Conservation (phyloP, 2,888 invertebrate genomes). For the Rhingia rostrata region DNA sequence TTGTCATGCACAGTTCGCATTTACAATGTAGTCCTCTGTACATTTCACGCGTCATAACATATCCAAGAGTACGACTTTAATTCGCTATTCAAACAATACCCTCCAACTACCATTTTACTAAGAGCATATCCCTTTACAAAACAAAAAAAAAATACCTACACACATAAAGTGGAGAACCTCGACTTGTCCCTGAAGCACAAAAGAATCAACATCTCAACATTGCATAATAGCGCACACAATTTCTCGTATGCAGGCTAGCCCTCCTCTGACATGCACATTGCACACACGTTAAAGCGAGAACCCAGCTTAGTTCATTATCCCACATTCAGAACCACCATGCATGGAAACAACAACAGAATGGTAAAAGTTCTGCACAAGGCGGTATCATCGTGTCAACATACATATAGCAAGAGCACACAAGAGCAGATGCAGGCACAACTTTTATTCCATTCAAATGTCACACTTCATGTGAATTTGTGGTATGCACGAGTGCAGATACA, state of each 20-base stretch:
- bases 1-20: neutral
- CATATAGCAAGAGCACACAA: slow-evolving; percentile 3
- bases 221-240: slow-evolving; percentile 50
- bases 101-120: neutral
- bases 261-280: slow-evolving; percentile 2
- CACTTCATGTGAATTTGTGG: slow-evolving; percentile 59
- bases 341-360: slow-evolving; percentile 18
- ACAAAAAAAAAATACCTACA: too few relatives aligned
- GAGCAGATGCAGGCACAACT: slow-evolving; percentile 29
- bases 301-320: slow-evolving; percentile 60
- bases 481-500: neutral
- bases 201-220: slow-evolving; percentile 45
- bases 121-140: slow-evolving; percentile 19
- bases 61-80: slow-evolving; percentile 41
- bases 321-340: slow-evolving; percentile 33
- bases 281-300: slow-evolving; percentile 44
- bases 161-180: slow-evolving; percentile 5
- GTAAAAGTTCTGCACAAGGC: slow-evolving; percentile 17
- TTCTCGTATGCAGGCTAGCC: slow-evolving; percentile 53
- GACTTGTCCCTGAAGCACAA: slow-evolving; percentile 28
- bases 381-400: neutral
- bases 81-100: slow-evolving; percentile 35
- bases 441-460: slow-evolving; percentile 62
- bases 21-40: slow-evolving; percentile 17
- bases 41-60: slow-evolving; percentile 57